phyloP scores from a whole-genome alignment of 2,113 vertebrate species.

The Laticauda colubrina region DNA sequence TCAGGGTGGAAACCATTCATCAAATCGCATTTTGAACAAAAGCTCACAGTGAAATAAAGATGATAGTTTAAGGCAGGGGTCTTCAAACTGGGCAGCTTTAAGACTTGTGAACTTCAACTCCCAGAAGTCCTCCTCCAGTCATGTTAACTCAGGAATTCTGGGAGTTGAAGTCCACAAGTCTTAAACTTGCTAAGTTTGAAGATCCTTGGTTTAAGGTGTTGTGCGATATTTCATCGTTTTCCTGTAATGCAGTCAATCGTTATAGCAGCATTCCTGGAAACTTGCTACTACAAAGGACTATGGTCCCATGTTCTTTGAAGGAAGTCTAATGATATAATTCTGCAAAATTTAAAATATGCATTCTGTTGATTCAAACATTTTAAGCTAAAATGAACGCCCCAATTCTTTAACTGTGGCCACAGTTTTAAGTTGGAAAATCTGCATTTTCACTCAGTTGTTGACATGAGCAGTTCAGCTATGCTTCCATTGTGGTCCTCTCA shows the following conservation, averaged over 20 bases:
- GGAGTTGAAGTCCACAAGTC: no score
- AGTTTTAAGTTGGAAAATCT: background rate
- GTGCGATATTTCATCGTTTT: background rate
- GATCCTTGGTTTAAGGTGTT: background rate
- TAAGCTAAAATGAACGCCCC: conserved; percentile 10
- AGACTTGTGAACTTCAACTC: no score
- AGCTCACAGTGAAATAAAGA: background rate
- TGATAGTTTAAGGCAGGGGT: background rate
- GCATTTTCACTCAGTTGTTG: background rate
- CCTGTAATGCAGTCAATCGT: background rate
- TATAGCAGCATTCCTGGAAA: background rate
- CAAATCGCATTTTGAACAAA: background rate
- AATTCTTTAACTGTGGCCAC: background rate
- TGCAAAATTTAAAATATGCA: background rate
- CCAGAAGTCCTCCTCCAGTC: no score
- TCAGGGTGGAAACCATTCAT: background rate
- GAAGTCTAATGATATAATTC: background rate
- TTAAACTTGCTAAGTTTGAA: no score
- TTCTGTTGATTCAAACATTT: background rate
- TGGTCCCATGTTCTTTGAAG: background rate
- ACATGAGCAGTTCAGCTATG: background rate
- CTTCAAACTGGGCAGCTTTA: no score
- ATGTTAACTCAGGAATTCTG: no score
- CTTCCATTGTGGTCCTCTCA: background rate
- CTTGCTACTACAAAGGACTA: background rate